Conservation (phyloP, 1,140 invertebrate species). For the Muscidifurax raptorellus region DNA sequence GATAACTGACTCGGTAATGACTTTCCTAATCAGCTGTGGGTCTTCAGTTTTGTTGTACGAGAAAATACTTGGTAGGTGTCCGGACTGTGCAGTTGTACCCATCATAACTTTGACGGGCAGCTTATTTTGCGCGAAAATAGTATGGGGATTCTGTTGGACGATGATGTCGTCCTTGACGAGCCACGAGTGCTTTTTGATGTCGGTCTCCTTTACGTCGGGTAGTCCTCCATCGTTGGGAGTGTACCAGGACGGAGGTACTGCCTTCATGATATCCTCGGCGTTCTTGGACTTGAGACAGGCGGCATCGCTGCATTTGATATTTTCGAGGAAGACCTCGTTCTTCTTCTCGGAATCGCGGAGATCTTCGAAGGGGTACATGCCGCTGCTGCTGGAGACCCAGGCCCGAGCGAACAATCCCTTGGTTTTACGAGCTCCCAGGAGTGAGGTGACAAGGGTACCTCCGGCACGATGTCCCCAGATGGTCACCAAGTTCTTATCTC, state of each 20-base stretch:
- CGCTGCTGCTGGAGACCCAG: conserved; percentile 85
- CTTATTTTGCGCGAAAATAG: conserved; percentile 75
- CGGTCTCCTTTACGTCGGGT: conserved; percentile 76
- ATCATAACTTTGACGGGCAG: conserved; percentile 79
- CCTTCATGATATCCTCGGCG: conserved; percentile 80
- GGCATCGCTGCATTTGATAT: conserved; percentile 75
- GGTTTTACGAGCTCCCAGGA: conserved; percentile 78
- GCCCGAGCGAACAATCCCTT: conserved; percentile 81
- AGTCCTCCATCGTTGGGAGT: conserved; percentile 76
- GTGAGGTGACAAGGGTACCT: conserved; percentile 84
- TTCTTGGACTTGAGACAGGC: conserved; percentile 79
- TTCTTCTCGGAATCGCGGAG: conserved; percentile 78
- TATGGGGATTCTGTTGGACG: conserved; percentile 79
- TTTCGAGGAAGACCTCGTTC: conserved; percentile 78
- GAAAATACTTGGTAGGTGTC: conserved; percentile 77
- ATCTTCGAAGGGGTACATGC: conserved; percentile 80
- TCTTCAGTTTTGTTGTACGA: conserved; percentile 79
- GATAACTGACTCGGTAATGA: conserved; percentile 80
- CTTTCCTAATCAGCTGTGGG: conserved; percentile 78
- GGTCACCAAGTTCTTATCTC: conserved; percentile 84
- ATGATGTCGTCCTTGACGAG: conserved; percentile 83
- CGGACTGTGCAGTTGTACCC: conserved; percentile 84
- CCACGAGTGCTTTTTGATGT: conserved; percentile 82
- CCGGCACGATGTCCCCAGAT: conserved; percentile 88
- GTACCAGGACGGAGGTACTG: conserved; percentile 83